Conservation (phyloP, 2,113 vertebrate genomes). For the Callipepla squamata region DNA sequence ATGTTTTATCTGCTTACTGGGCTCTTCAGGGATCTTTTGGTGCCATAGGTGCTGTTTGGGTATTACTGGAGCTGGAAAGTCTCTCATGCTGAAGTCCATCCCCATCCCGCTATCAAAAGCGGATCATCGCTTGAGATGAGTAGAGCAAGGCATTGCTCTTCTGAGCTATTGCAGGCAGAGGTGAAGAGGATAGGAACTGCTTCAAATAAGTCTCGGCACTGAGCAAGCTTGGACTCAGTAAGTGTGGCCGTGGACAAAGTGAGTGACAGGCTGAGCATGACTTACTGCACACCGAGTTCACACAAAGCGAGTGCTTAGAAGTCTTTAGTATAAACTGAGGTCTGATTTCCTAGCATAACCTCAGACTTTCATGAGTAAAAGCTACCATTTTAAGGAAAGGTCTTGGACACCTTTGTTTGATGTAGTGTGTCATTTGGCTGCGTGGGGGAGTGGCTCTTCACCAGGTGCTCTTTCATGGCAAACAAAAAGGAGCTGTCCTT, state of each 20-base stretch:
- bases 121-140: not conserved
- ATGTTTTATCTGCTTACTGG: too few relatives aligned
- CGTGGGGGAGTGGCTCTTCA: not conserved
- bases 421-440: not conserved
- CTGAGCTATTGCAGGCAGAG: not conserved
- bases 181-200: not conserved
- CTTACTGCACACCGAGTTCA: not conserved
- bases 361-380: not conserved
- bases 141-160: not conserved
- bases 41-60: accelerated
- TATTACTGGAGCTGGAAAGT: not conserved
- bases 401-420: not conserved
- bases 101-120: not conserved
- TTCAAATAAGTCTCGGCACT: not conserved
- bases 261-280: not conserved
- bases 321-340: too few relatives aligned
- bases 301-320: not conserved
- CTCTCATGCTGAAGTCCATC: not conserved
- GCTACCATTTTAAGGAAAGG: not conserved
- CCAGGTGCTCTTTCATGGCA: not conserved
- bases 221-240: too few relatives aligned
- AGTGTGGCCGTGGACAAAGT: not conserved
- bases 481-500: not conserved
- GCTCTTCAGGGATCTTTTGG: not conserved
- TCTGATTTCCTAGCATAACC: not conserved